Base-by-base conservation (phyloP, 2,113 vertebrate genomes). In the Colinus virginianus region DNA sequence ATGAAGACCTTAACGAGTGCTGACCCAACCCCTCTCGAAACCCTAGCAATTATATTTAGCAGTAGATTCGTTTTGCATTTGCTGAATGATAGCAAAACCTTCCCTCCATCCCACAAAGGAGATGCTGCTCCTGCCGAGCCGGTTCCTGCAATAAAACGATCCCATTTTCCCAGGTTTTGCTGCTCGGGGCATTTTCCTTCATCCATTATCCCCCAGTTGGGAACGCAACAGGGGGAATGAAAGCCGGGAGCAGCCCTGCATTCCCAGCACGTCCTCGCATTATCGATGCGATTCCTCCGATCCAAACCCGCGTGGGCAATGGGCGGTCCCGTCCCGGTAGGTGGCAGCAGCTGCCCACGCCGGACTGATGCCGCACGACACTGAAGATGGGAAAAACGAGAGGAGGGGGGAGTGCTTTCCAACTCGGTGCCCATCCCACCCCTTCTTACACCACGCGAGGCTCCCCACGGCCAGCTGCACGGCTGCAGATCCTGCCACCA, bases 281-380 rank as follows among this genome's bases (percentile, higher is more conserved):
- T 59, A 34, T 22, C 56, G 22, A 19, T 13, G 18, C 17, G 56
- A 25, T 5, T 32, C 42, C 48, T 46, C 53, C 1, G 0, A 1
- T 30, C 58, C 32, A 43, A 82, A 66, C 40, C 6, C 0, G 0
- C 3, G 3, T 7, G 20, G 34, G 40, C 20, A 56, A 45, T 10
- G 34, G 28, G 74, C 22, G 55, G 53, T 18, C 9, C 81, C 61
- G 91, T 91, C 95, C 88, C 40, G 51, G 51, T 95, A 96, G 95
- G 93, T 93, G 95, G 95, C 96, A 96, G 92, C 93, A 96, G 90
- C 61, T 56, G 78, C 78, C 81, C 74, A 75, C 1, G 4, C 63
- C 17, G 79, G 43, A 40, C 2, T 1, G 58, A 7, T 11, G 2
- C 66, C 53, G 66, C 70, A 77, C 7, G 1, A 14, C 36, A 66